phyloP scores from a whole-genome alignment of 2,888 invertebrate genomes.

The Clunio marinus region DNA sequence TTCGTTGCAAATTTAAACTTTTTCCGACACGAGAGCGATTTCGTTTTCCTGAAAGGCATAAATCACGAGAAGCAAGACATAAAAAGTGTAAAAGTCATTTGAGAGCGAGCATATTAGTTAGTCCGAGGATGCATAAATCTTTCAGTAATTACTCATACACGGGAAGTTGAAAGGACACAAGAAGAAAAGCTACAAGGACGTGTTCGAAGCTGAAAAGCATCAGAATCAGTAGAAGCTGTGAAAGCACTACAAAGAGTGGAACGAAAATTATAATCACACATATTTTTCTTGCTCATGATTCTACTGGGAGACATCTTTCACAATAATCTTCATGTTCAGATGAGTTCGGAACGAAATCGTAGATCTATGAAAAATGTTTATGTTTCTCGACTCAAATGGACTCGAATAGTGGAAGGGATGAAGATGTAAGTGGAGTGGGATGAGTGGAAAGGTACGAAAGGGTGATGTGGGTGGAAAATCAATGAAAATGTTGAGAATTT shows the following conservation, averaged over 20 bases:
- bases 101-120: conserved; percentile 19
- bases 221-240: no score
- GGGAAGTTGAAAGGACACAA: not conserved
- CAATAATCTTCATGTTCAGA: conserved; percentile 31
- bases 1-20: not conserved
- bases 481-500: not conserved
- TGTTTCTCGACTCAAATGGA: conserved; percentile 2
- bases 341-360: not conserved
- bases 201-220: not conserved
- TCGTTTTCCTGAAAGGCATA: not conserved
- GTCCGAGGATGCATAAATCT: conserved; percentile 34
- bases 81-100: conserved; percentile 23
- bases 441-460: not conserved
- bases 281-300: conserved; percentile 25
- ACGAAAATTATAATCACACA: conserved; percentile 10
- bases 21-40: not conserved
- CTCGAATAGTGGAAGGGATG: no score
- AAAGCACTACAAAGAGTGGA: not conserved
- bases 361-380: conserved; percentile 3
- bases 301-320: conserved; percentile 37
- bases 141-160: conserved; percentile 29
- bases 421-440: not conserved
- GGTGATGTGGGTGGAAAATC: not conserved
- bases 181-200: not conserved
- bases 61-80: conserved; percentile 10